These are phyloP conservation scores for Meandrusa payeni DNA, from an alignment of 2,888 invertebrate genomes.

Conservation along the genomic window DNA sequence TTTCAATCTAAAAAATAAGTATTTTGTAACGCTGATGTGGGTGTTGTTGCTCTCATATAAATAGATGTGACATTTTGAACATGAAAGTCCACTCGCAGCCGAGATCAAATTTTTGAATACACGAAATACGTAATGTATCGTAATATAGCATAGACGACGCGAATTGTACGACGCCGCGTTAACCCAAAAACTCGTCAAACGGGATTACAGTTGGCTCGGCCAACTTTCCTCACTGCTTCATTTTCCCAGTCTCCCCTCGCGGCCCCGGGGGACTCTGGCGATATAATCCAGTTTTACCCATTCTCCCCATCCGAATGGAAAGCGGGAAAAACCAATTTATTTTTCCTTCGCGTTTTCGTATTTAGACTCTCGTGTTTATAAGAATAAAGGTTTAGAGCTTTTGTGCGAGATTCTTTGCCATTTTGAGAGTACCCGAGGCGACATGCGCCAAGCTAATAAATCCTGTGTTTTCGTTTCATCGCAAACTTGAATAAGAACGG, in stretches of 20 bases:
- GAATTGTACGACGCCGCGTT: constrained; percentile 29
- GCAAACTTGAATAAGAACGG: neutral
- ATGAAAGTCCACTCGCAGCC: too few relatives aligned
- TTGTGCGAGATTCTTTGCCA: too few relatives aligned
- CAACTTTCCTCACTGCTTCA: constrained; percentile 47
- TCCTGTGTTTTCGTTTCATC: constrained; percentile 16
- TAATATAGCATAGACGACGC: too few relatives aligned
- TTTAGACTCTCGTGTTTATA: constrained; percentile 9
- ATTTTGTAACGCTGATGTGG: too few relatives aligned
- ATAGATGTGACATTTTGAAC: too few relatives aligned
- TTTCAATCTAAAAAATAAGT: too few relatives aligned
- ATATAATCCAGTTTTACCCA: constrained; percentile 68
- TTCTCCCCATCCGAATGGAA: constrained; percentile 52
- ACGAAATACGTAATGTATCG: too few relatives aligned
- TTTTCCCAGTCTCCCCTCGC: constrained; percentile 33
- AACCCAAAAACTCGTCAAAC: constrained; percentile 46
- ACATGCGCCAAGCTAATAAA: neutral
- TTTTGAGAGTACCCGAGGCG: too few relatives aligned
- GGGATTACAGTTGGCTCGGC: constrained; percentile 59
- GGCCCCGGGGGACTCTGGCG: constrained; percentile 45
- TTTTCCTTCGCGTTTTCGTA: constrained; percentile 24
- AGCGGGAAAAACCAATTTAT: constrained; percentile 43
- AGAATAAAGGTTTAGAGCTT: constrained; percentile 13
- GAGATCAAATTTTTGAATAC: too few relatives aligned
- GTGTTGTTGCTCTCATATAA: too few relatives aligned